Evolutionary conservation across 2,113 vertebrate genomes (phyloP), one percentile per base, ranked within the genome.

Genomic region (Pygoscelis adeliae): DNA sequence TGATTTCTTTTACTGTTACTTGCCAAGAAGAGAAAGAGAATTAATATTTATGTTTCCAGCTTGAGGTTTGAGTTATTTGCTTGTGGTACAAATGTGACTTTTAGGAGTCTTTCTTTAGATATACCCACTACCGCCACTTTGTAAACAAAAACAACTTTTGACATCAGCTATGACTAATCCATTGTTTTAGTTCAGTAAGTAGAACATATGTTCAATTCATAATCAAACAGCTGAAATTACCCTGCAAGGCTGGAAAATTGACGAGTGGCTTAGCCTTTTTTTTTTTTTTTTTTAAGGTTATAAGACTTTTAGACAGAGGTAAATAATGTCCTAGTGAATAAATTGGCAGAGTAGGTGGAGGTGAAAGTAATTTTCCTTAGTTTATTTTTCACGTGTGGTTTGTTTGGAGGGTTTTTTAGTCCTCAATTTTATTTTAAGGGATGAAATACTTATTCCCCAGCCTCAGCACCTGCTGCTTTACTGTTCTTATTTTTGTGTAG

Each of bases 91-190:
- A 97, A 97, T 94, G 56, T 77, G 96, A 95, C 93, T 96, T 98
- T 95, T 94, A 92, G 84, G 89, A 91, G 89, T n/a, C 91, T 93
- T 97, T 97, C 87, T 93, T 93, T 96, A 93, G 67, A 83, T 96
- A 63, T 59, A 95, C 34, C 22, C 26, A 96, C 82, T 77, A 90
- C 70, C 10, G 12, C 17, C 52, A 69, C 67, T 65, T 67, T 78
- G 92, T 97, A 98, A 98, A 98, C 95, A 98, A 97, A 98, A 95
- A 10, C 95, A 97, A 84, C 38, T 95, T 97, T 96, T 40, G 71
- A 95, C 92, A 93, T 58, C 72, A 96, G 61, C 94, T 98, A 84
- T 98, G 96, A 98, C 96, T 96, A 98, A 98, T 97, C 92, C 97
- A 86, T 93, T 89, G 73, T 52, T 96, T 96, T 96, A 97, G 95